A percentile compares a stretch with the other conserved stretches of the same genome.
Evolutionary conservation across 2,113 vertebrate genomes (phyloP).

Genomic region (Aepyceros melampus): DNA sequence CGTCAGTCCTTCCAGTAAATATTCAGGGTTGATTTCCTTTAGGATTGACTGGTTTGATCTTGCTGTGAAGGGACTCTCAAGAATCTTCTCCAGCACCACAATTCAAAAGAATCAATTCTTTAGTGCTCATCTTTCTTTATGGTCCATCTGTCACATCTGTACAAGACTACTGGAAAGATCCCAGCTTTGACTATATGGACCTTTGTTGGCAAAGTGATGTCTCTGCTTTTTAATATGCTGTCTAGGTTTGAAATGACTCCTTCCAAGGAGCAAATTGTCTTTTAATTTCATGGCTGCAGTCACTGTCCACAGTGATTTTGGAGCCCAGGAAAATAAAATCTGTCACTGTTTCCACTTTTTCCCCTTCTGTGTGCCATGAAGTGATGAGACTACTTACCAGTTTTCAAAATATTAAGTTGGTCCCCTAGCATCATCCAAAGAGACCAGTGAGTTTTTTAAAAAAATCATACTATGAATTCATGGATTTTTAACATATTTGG

Average conservation of each 20-base stretch:
- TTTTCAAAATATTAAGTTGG: neutral
- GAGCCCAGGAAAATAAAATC: neutral
- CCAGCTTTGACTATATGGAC: neutral
- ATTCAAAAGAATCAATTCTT: neutral
- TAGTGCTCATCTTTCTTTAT: neutral
- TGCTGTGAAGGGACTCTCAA: neutral
- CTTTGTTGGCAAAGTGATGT: neutral
- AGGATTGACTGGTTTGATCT: neutral
- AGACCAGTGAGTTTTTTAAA: neutral
- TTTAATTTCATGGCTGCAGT: neutral
- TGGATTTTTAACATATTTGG: neutral
- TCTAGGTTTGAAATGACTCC: neutral
- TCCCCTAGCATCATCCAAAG: neutral
- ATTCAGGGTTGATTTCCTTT: neutral
- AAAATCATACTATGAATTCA: neutral
- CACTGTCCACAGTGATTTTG: neutral
- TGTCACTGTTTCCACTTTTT: neutral
- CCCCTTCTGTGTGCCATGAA: neutral
- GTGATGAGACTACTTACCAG: neutral
- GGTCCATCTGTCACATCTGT: neutral
- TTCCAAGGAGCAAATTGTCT: neutral
- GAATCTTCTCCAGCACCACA: neutral
- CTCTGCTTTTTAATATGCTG: neutral
- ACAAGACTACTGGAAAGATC: neutral
- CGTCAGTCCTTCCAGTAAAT: neutral